phyloP scores from a whole-genome alignment of 2,113 vertebrate genomes.

The Embiotoca jacksoni region DNA sequence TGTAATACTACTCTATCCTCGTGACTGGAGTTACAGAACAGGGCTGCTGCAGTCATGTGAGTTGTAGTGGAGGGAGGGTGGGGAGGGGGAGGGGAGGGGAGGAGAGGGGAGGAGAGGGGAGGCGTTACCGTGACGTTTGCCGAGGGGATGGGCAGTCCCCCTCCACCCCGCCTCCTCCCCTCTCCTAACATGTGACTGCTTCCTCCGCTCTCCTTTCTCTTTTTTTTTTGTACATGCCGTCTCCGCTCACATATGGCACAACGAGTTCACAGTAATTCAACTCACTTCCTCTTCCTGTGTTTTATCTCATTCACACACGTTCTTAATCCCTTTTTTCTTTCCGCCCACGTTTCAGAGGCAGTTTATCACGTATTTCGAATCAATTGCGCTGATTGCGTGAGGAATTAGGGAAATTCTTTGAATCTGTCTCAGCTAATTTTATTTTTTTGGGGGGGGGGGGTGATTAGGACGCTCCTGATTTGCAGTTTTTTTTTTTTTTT shows the following conservation, averaged over 20 bases:
- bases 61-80: conserved; percentile 76
- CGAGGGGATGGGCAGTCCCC: conserved; percentile 45
- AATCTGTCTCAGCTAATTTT: background rate
- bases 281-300: conserved; percentile 4
- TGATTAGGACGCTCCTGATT: background rate
- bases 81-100: conserved; percentile 48
- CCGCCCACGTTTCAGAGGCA: background rate
- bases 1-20: conserved; percentile 87
- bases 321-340: background rate
- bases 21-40: conserved; percentile 84
- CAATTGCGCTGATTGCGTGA: no score
- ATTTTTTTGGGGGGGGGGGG: background rate
- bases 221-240: conserved; percentile 8
- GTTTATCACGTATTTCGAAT: background rate
- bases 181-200: conserved; percentile 71
- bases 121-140: conserved; percentile 75
- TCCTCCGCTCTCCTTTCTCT: conserved; percentile 12
- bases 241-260: conserved; percentile 5
- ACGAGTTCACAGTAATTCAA: conserved; percentile 7
- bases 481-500: no score
- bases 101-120: conserved; percentile 71
- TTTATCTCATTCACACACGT: background rate
- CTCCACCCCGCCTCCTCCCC: conserved; percentile 17
- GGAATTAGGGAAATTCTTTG: background rate
- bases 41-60: conserved; percentile 87